Conservation (phyloP, 1,140 invertebrate genomes). For the Adelges cooleyi region DNA sequence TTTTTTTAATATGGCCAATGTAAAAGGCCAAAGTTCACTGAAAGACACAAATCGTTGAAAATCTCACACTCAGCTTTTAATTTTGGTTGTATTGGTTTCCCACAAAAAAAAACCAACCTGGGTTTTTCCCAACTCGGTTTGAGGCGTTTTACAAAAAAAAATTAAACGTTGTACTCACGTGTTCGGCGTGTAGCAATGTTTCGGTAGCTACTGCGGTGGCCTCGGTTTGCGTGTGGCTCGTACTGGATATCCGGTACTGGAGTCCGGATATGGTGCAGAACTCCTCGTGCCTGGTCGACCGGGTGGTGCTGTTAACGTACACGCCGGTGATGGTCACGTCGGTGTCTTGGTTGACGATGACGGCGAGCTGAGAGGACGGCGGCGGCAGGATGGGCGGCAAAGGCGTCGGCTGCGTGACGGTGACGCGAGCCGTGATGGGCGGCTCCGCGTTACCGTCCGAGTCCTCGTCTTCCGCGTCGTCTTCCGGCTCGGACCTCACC, state of each 20-base stretch:
- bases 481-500: slow-evolving; percentile 27
- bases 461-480: slow-evolving; percentile 39
- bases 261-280: slow-evolving; percentile 69
- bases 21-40: too few relatives aligned
- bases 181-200: slow-evolving; percentile 37
- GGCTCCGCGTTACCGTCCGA: slow-evolving; percentile 39
- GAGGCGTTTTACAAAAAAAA: too few relatives aligned
- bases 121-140: too few relatives aligned
- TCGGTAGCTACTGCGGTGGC: slow-evolving; percentile 59
- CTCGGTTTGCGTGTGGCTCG: slow-evolving; percentile 65
- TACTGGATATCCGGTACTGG: slow-evolving; percentile 66
- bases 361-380: slow-evolving; percentile 27
- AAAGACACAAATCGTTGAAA: too few relatives aligned
- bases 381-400: slow-evolving; percentile 9
- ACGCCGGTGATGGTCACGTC: slow-evolving; percentile 76
- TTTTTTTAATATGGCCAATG: too few relatives aligned
- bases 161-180: slow-evolving; percentile 15
- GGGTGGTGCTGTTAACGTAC: slow-evolving; percentile 58
- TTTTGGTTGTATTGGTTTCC: too few relatives aligned
- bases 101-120: too few relatives aligned
- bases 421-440: neutral
- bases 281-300: slow-evolving; percentile 62
- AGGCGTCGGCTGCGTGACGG: slow-evolving; percentile 9
- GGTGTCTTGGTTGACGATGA: slow-evolving; percentile 50
- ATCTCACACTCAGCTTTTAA: too few relatives aligned